phyloP scores from a whole-genome alignment of 2,888 invertebrate species.

The Matsumyia berberina region DNA sequence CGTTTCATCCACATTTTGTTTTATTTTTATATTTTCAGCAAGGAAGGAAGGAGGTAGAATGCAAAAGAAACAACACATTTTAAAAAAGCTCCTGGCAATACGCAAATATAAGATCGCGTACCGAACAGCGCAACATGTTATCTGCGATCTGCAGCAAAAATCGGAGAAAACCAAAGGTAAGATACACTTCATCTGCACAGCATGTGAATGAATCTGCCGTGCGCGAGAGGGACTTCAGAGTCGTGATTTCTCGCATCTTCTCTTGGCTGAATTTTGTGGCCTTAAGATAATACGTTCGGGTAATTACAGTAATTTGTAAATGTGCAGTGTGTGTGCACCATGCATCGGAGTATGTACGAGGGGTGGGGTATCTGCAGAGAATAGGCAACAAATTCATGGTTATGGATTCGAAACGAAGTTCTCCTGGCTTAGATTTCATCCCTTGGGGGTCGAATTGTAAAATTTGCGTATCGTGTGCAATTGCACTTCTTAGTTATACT shows the following conservation, averaged over 20 bases:
- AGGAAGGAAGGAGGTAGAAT: background rate
- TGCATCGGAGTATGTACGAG: constrained; percentile 21
- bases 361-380: constrained; percentile 21
- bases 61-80: constrained; percentile 52
- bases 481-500: constrained; percentile 54
- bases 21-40: constrained; percentile 4
- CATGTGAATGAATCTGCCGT: constrained; percentile 48
- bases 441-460: constrained; percentile 74
- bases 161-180: constrained; percentile 23
- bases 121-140: constrained; percentile 69
- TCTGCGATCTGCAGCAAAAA: constrained; percentile 69
- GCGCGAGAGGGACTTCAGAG: constrained; percentile 27
- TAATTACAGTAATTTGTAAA: constrained; percentile 81
- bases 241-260: constrained; percentile 74
- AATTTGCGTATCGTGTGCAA: constrained; percentile 73
- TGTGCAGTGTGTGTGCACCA: constrained; percentile 69
- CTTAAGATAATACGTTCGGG: constrained; percentile 80
- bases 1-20: background rate
- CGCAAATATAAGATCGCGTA: constrained; percentile 73
- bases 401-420: constrained; percentile 27
- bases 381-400: constrained; percentile 69
- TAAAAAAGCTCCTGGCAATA: constrained; percentile 76
- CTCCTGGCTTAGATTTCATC: constrained; percentile 73
- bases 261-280: constrained; percentile 77
- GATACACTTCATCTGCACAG: constrained; percentile 7